A percentile compares a stretch with the other conserved stretches of the same genome.
phyloP scores from a whole-genome alignment of 35 echinoderm and acorn worm species.

The Patiria miniata region DNA sequence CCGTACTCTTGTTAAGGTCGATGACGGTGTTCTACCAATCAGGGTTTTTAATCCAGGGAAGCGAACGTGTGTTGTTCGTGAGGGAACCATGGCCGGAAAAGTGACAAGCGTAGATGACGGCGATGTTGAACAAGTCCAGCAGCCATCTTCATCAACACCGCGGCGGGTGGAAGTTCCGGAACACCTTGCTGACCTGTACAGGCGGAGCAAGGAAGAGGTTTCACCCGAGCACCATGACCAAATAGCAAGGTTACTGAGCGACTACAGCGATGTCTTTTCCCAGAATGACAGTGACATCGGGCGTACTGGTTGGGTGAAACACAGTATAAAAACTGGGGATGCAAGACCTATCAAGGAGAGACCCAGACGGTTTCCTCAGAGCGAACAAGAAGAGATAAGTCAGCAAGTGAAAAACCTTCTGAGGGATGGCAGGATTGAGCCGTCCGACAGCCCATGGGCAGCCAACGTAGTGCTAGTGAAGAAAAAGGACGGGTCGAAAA shows the following conservation, averaged over 20 bases:
- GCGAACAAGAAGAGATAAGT: slow-evolving; percentile 12
- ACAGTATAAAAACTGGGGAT: neutral
- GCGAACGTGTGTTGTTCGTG: neutral
- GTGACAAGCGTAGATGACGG: neutral
- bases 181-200: slow-evolving; percentile 1
- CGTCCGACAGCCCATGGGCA: slow-evolving; percentile 20
- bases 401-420: neutral
- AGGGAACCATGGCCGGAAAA: neutral
- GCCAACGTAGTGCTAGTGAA: neutral
- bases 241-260: neutral
- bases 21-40: neutral
- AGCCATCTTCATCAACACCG: neutral
- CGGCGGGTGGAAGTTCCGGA: neutral
- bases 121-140: neutral
- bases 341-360: neutral
- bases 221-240: neutral
- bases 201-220: neutral
- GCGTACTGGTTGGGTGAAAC: neutral
- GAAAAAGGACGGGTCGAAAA: slow-evolving; percentile 15
- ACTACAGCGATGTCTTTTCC: slow-evolving; percentile 17
- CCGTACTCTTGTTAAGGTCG: neutral
- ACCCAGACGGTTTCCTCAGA: neutral
- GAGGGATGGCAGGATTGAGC: neutral
- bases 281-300: neutral
- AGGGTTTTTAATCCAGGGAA: neutral